These are phyloP conservation scores for Chelonoidis abingdonii DNA, from an alignment of 2,113 vertebrate species.

Conservation along the genomic window DNA sequence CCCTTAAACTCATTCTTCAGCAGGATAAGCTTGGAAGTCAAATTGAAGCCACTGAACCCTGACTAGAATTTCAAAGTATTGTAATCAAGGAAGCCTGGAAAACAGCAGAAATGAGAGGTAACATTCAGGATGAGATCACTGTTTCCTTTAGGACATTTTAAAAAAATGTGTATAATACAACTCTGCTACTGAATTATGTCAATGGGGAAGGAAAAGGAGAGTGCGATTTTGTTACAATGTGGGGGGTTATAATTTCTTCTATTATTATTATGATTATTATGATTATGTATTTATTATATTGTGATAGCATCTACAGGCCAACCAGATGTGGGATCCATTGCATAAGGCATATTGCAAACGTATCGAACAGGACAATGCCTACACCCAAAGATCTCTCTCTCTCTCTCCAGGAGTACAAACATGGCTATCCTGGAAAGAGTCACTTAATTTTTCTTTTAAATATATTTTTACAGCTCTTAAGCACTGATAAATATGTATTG, in stretches of 20 bases:
- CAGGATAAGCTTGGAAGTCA: not conserved
- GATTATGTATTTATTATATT: not conserved
- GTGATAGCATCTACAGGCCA: not conserved
- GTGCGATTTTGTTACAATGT: not conserved
- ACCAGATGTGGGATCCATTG: not conserved
- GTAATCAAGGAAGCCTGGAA: not conserved
- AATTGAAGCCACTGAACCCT: not conserved
- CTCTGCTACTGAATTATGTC: not conserved
- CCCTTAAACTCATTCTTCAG: not conserved
- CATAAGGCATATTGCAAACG: not conserved
- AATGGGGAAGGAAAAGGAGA: not conserved
- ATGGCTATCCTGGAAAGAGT: not conserved
- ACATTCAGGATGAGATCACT: not conserved
- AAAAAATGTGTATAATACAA: not conserved
- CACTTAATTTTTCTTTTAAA: not conserved
- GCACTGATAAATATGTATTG: not conserved
- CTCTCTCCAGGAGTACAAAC: not conserved
- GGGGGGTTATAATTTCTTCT: not conserved
- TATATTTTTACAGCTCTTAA: not conserved
- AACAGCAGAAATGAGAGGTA: not conserved
- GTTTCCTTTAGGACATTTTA: not conserved
- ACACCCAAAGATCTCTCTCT: not conserved
- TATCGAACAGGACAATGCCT: not conserved
- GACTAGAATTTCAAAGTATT: not conserved
- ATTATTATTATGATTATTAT: not conserved